Conservation (phyloP, 92 coral and sea anemone species). For the Muricea muricata region DNA sequence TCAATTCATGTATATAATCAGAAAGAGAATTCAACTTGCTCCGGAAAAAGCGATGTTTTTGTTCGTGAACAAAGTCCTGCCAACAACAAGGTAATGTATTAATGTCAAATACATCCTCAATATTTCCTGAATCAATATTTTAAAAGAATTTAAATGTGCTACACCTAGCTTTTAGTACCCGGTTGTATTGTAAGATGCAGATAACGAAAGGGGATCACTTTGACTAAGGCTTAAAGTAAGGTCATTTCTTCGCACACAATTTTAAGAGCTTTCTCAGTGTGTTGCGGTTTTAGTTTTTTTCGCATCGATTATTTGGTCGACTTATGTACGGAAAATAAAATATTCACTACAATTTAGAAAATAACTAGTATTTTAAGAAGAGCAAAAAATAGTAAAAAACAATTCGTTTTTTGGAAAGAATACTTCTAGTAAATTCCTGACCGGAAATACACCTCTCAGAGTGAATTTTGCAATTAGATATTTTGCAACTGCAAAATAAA, state of each 20-base stretch:
- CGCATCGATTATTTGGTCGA: not conserved
- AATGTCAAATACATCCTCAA: not conserved
- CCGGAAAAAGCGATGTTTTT: conserved; percentile 99
- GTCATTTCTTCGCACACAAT: not conserved
- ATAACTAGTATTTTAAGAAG: too few species aligned
- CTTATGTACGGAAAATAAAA: too few species aligned
- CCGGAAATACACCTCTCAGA: not conserved
- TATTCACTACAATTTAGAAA: too few species aligned
- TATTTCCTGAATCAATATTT: too few species aligned
- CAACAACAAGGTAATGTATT: conserved; percentile 99
- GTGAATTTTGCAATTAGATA: not conserved
- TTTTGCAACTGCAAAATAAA: not conserved
- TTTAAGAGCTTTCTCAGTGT: not conserved
- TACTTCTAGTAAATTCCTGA: too few species aligned
- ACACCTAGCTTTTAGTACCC: too few species aligned
- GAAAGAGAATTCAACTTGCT: conserved; percentile 97
- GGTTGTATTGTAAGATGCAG: too few species aligned
- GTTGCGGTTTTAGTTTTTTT: not conserved
- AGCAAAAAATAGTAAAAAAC: too few species aligned
- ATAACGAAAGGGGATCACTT: too few species aligned
- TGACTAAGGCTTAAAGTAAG: too few species aligned
- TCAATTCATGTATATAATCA: conserved; percentile 98
- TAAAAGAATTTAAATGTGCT: too few species aligned
- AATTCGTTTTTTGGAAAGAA: too few species aligned
- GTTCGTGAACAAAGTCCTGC: conserved; percentile 98